A percentile compares a stretch with the other conserved stretches of the same genome.
These are phyloP conservation scores for Myotis myotis DNA, from an alignment of 2,797 vertebrate species.

Conservation along the genomic window DNA sequence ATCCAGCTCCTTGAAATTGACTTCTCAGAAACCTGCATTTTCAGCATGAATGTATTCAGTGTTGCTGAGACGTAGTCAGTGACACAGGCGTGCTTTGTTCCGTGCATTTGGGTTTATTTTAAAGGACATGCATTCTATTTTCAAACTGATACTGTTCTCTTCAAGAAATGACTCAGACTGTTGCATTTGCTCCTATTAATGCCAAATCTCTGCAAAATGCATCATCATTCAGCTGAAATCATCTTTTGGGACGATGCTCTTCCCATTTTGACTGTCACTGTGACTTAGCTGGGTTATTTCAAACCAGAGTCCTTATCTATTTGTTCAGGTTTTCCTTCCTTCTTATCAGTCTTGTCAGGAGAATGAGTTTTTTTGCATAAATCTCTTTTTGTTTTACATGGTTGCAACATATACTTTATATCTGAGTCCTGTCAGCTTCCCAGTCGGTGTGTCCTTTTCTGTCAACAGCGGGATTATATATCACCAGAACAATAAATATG, in stretches of 20 bases:
- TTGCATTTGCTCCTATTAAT: background rate
- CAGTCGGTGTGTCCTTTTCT: slow-evolving; percentile 10
- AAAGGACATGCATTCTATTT: background rate
- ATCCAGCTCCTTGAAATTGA: background rate
- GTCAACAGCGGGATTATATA: background rate
- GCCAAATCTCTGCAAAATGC: background rate
- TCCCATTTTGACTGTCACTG: background rate
- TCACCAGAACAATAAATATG: slow-evolving; percentile 39
- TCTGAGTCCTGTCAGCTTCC: background rate
- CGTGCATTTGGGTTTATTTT: background rate
- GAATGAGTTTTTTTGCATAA: slow-evolving; percentile 40
- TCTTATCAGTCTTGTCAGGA: background rate
- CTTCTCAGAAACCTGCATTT: background rate
- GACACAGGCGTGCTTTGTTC: background rate
- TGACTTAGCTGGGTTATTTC: slow-evolving; percentile 46
- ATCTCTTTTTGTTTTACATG: slow-evolving; percentile 31
- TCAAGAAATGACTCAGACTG: background rate
- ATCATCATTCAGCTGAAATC: slow-evolving; percentile 21
- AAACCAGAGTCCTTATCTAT: slow-evolving; percentile 22
- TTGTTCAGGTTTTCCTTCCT: slow-evolving; percentile 36
- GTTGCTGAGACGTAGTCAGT: background rate
- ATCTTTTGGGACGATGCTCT: background rate
- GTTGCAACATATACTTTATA: background rate
- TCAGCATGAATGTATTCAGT: background rate
- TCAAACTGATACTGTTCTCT: background rate